Conservation (phyloP, 2,113 vertebrate species). For the Planiliza haematocheilus region DNA sequence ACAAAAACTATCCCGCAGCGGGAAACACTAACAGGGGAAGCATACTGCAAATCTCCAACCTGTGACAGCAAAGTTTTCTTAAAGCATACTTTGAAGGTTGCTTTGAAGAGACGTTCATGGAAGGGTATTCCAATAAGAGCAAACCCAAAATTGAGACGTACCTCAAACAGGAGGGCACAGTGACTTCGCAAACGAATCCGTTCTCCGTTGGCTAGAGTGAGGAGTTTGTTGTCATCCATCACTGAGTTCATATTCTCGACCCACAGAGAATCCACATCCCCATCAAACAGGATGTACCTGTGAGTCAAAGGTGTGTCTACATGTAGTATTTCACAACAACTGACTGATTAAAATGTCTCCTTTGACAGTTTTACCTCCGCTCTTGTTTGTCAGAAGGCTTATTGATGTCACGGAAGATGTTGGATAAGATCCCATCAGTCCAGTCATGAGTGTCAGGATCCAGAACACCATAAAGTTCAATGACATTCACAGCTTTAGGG, state of each 20-base stretch:
- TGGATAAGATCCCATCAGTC: conserved; percentile 96
- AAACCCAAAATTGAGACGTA: conserved; percentile 39
- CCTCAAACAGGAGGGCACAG: conserved; percentile 97
- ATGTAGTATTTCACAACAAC: not conserved
- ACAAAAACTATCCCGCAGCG: conserved; percentile 98
- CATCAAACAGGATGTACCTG: conserved; percentile 98
- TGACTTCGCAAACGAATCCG: conserved; percentile 92
- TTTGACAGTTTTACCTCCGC: conserved; percentile 81
- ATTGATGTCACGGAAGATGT: conserved; percentile 97
- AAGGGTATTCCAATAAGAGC: not conserved
- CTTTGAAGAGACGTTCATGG: not conserved
- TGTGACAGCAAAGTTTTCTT: conserved; percentile 55
- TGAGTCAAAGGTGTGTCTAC: conserved; percentile 2
- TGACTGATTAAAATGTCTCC: not conserved
- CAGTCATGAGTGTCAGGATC: conserved; percentile 94
- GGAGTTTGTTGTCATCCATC: conserved; percentile 97
- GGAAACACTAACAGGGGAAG: conserved; percentile 97
- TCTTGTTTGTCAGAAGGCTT: conserved; percentile 94
- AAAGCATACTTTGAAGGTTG: not conserved
- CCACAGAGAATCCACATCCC: conserved; percentile 97
- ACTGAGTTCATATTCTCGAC: conserved; percentile 99
- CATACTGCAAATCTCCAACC: conserved; percentile 97
- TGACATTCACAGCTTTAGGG: conserved; percentile 95
- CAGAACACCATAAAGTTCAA: conserved; percentile 94
- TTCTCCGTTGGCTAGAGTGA: conserved; percentile 96